Evolutionary conservation across 1,140 invertebrate genomes (phyloP).

Genomic region (Adelges cooleyi): DNA sequence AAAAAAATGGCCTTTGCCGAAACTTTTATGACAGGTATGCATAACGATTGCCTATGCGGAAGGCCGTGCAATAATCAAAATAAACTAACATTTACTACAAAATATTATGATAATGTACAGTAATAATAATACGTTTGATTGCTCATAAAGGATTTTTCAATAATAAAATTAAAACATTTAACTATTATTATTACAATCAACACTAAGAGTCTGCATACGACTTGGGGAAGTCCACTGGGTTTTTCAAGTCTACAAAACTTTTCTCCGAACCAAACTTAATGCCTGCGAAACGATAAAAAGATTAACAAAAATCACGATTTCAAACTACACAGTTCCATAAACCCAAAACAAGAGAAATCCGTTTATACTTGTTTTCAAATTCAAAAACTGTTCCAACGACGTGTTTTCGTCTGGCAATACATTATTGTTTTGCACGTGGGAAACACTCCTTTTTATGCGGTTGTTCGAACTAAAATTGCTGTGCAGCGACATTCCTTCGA

Average conservation of each 20-base stretch:
- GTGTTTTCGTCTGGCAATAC: neutral
- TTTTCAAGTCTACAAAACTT: neutral
- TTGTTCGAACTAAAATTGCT: constrained; percentile 24
- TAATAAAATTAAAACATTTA: neutral
- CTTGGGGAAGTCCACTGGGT: neutral
- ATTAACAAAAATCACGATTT: too few species aligned
- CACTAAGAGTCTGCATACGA: too few species aligned
- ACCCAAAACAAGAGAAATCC: too few species aligned
- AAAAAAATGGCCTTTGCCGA: too few species aligned
- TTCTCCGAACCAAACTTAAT: too few species aligned
- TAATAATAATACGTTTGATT: constrained; percentile 1
- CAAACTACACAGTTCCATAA: too few species aligned
- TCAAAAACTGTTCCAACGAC: neutral
- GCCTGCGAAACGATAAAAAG: too few species aligned
- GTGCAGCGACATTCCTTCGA: neutral
- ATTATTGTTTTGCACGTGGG: neutral
- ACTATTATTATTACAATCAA: neutral
- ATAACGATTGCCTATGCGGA: neutral
- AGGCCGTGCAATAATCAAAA: neutral
- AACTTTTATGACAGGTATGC: neutral
- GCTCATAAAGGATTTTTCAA: neutral
- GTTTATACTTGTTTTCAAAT: neutral
- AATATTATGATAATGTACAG: neutral
- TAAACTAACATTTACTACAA: neutral
- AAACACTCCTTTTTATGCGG: constrained; percentile 12